These are phyloP conservation scores for Urocolius indicus DNA, from an alignment of 2,113 vertebrate species.

Conservation along the genomic window DNA sequence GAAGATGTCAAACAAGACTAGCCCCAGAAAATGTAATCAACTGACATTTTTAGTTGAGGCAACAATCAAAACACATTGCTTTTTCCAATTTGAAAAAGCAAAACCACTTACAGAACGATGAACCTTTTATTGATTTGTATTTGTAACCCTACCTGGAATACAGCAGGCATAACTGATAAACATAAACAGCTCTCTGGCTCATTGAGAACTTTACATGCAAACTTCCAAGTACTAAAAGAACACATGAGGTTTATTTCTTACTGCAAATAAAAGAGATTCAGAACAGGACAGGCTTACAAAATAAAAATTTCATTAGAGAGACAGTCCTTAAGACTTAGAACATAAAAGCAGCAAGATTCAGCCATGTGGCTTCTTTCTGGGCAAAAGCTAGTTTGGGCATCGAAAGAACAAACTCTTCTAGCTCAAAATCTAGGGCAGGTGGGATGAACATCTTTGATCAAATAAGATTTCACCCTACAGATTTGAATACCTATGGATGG, in stretches of 20 bases:
- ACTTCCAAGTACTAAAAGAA: background rate
- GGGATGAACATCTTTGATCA: background rate
- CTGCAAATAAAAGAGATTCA: background rate
- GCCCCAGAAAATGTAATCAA: background rate
- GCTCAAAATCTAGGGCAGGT: background rate
- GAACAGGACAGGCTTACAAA: background rate
- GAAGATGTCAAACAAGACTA: no score
- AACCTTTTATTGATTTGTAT: background rate
- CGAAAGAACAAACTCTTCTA: background rate
- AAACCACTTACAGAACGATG: background rate
- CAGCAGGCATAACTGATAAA: background rate
- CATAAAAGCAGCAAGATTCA: background rate
- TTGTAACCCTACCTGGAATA: background rate
- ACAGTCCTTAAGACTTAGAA: background rate
- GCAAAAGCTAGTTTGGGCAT: background rate
- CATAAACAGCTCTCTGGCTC: background rate
- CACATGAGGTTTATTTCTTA: rapidly evolving
- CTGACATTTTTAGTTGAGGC: background rate
- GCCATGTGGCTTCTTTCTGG: background rate
- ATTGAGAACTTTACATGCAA: background rate
- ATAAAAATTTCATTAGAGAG: background rate
- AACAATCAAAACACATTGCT: background rate
- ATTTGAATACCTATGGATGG: background rate
- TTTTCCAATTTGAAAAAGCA: background rate
- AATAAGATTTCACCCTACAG: background rate